phyloP scores from a whole-genome alignment of 2,888 invertebrate genomes.

The Bombylius discolor region DNA sequence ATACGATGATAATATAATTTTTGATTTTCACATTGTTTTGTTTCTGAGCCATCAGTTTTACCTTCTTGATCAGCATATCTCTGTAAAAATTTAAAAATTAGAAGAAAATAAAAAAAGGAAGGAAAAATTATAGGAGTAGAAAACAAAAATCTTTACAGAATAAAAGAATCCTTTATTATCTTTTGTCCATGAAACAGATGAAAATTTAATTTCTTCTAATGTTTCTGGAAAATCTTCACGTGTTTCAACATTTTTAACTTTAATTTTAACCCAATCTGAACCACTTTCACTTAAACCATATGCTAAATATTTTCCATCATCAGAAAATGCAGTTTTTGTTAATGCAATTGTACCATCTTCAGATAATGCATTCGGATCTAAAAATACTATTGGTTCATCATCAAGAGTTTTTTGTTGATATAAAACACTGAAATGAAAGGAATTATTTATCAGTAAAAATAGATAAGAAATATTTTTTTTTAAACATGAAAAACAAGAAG shows the following conservation, averaged over 20 bases:
- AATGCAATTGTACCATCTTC: conserved; percentile 82
- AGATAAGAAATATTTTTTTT: no score
- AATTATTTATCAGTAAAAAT: not conserved
- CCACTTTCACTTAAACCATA: conserved; percentile 88
- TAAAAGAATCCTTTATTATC: conserved; percentile 94
- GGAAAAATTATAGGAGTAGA: not conserved
- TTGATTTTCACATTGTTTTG: conserved; percentile 74
- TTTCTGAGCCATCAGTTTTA: conserved; percentile 86
- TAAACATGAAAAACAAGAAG: not conserved
- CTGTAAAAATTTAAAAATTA: conserved; percentile 34
- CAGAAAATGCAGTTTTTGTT: conserved; percentile 63
- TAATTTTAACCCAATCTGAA: conserved; percentile 92
- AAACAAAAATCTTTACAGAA: conserved; percentile 42
- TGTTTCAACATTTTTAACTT: conserved; percentile 57
- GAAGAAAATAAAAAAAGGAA: not conserved
- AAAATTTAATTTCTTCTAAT: conserved; percentile 86
- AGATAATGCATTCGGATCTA: conserved; percentile 90
- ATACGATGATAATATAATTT: conserved; percentile 87
- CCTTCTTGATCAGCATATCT: conserved; percentile 69
- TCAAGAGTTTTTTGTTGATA: conserved; percentile 73
- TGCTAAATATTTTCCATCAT: conserved; percentile 79
- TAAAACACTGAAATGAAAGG: conserved; percentile 54
- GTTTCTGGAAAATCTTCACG: conserved; percentile 78
- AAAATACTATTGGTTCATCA: conserved; percentile 66
- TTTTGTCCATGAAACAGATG: conserved; percentile 84